Percentiles rank a stretch among this genome's conserved stretches.
These are phyloP conservation scores for Rhynchotus rufescens DNA, from an alignment of 2,797 vertebrate species.

Conservation along the genomic window DNA sequence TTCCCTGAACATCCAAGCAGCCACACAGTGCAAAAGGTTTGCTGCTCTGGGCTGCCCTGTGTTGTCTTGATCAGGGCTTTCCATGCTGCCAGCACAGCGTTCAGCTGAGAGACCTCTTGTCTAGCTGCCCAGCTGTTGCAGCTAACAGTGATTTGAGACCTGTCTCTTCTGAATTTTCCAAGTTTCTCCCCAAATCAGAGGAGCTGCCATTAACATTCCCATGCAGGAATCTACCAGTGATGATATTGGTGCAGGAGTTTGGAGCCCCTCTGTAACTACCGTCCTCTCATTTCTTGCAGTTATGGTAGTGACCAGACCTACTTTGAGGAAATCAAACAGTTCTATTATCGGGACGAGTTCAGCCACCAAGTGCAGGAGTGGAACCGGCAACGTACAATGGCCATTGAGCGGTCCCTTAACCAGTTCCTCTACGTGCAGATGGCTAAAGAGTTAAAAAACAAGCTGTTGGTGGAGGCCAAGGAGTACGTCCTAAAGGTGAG, in stretches of 20 bases:
- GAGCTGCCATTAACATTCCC: neutral
- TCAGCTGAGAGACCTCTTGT: neutral
- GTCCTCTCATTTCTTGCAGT: slow-evolving; percentile 30
- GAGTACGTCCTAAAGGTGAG: slow-evolving; percentile 94
- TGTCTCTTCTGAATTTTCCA: neutral
- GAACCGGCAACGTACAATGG: slow-evolving; percentile 96
- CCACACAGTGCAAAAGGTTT: neutral
- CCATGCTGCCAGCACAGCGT: neutral
- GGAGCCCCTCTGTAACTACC: neutral
- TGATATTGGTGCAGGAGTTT: neutral
- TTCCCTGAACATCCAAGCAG: neutral
- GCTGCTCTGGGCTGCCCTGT: neutral
- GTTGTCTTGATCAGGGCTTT: neutral
- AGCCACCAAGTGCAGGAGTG: slow-evolving; percentile 99
- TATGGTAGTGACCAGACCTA: slow-evolving; percentile 95
- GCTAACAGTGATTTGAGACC: neutral
- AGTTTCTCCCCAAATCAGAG: neutral
- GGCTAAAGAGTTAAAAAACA: slow-evolving; percentile 97
- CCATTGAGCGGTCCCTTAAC: slow-evolving; percentile 92
- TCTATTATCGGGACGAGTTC: slow-evolving; percentile 99
- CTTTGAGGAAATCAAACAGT: slow-evolving; percentile 99
- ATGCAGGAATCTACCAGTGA: neutral
- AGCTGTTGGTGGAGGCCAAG: slow-evolving; percentile 93
- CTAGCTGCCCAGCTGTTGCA: neutral
- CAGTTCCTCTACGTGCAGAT: slow-evolving; percentile 98